Conservation (phyloP, 2,113 vertebrate species). For the Pipa parva region DNA sequence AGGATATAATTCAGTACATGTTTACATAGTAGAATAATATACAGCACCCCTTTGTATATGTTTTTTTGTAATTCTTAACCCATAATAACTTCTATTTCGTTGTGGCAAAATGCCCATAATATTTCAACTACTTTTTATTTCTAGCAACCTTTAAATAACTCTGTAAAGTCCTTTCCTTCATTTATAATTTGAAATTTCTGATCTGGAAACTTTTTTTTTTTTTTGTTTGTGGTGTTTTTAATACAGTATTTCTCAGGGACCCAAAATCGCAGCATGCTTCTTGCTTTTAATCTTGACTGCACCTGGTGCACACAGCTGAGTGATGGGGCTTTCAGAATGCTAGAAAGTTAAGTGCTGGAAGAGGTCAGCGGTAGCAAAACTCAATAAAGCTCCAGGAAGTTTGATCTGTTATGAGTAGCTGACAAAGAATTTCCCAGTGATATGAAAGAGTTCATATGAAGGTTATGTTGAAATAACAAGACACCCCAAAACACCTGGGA, state of each 20-base stretch:
- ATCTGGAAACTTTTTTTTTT: not conserved
- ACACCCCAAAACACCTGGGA: slow-evolving; percentile 53
- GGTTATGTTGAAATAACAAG: slow-evolving; percentile 51
- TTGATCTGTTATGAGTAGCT: slow-evolving; percentile 42
- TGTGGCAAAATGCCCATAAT: too few relatives aligned
- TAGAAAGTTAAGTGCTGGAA: slow-evolving; percentile 56
- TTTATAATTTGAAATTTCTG: not conserved
- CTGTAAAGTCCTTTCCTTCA: not conserved
- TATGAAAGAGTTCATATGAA: slow-evolving; percentile 58
- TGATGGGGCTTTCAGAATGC: slow-evolving; percentile 55
- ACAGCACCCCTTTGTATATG: too few relatives aligned
- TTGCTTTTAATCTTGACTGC: slow-evolving; percentile 56
- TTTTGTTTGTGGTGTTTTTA: not conserved
- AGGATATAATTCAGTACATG: too few relatives aligned
- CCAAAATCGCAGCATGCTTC: slow-evolving; percentile 41
- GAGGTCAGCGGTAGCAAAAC: slow-evolving; percentile 61
- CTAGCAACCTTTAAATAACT: too few relatives aligned
- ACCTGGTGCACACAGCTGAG: slow-evolving; percentile 50
- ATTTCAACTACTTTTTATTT: too few relatives aligned
- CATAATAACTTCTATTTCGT: too few relatives aligned
- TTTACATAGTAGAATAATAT: too few relatives aligned
- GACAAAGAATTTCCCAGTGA: slow-evolving; percentile 57
- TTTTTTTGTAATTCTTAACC: too few relatives aligned
- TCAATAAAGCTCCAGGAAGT: slow-evolving; percentile 59
- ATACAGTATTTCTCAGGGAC: not conserved